Base-by-base conservation (phyloP, 1,140 invertebrate genomes). In the Wasmannia auropunctata region DNA sequence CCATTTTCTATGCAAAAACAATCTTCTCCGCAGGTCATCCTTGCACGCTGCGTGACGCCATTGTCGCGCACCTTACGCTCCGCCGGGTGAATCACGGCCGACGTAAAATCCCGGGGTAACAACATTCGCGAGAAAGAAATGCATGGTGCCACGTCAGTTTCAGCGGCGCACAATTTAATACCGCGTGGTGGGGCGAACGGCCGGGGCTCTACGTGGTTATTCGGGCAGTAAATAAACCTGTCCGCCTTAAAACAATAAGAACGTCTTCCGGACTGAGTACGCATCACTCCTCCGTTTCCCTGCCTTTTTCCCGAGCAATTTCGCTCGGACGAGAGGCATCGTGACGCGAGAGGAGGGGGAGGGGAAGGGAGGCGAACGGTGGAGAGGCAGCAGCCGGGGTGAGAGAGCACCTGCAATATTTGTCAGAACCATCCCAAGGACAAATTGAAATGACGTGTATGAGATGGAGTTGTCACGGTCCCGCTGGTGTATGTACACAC, bases 161-260 rank as follows among this genome's bases (percentile, higher is more conserved):
- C 54, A 83, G 60, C 81, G 58, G 65, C 88, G 76, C 77, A 76
- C 89, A 88, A 90, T 90, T 90, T 90, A 85, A 90, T 90, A 90
- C 72, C 25, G 58, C 56, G 14, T 31, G 54, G 65, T 43, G 43
- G 31, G 80, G 63, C 60, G 54, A 72, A 70, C 25, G 56, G 25
- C 67, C 76, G 56, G 58, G 49, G 58, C 69, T 91, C 81, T 49
- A 49, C 91, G 89, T 87, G 88, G 91, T 93, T 91, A 92, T 91
- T 93, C 88, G 87, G 85, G 90, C 88, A 92, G 91, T 91, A 92
- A 92, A 92, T 93, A 93, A 92, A 92, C 86, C 92, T 93, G 92
- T 93, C 90, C 83, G 90, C 89, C 87, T 91, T 91, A 90, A 93
- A 92, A 93, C 91, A 92, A 92, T 92, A 93, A 93, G 90, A 92